Evolutionary conservation across 2,888 invertebrate species (phyloP), one percentile per base, ranked within the genome.

Genomic region (Agrotis clavis): DNA sequence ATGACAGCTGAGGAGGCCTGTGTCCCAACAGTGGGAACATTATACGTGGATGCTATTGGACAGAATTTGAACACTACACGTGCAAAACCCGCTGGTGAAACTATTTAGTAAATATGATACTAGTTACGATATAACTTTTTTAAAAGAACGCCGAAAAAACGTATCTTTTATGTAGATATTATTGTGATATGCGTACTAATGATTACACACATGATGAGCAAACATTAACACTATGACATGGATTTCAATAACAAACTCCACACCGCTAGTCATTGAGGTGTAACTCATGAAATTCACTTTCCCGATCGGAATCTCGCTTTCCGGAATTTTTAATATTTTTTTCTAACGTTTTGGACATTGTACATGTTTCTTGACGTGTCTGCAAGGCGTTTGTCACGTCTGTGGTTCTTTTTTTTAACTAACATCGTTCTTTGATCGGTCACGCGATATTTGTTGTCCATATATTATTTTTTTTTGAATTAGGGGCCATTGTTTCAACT

Each of bases 251-350:
- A 64, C 54, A 69, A 62, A 30, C 66, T 9, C n/a, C 16, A 62
- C 47, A 61, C 53, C 57, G 65, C 54, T 67, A 35, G 72, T 74
- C 85, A 87, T 79, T 85, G 61, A 83, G 50, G 76, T 84, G 85
- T 83, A 79, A 82, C 83, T 81, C 66, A 81, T 81, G 66, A 82
- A 80, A 83, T 80, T 83, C 81, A 82, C 82, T 84, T 84, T 82
- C 84, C 11, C 51, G 25, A 1, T 3, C 21, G 41, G 67, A 79
- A 81, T 86, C 73, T 81, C 48, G 74, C 83, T 87, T 83, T 82
- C 84, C 87, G 86, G 85, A 87, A 78, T 88, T 82, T 80, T 78
- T 41, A 64, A 67, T 57, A 51, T 71, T 59, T 73, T 87, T 86
- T 88, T 88, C 82, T 75, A 74, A 69, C 35, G 71, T 72, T 77